These are phyloP conservation scores for Folsomia manolachei DNA, from an alignment of 2,888 invertebrate genomes.

Conservation along the genomic window DNA sequence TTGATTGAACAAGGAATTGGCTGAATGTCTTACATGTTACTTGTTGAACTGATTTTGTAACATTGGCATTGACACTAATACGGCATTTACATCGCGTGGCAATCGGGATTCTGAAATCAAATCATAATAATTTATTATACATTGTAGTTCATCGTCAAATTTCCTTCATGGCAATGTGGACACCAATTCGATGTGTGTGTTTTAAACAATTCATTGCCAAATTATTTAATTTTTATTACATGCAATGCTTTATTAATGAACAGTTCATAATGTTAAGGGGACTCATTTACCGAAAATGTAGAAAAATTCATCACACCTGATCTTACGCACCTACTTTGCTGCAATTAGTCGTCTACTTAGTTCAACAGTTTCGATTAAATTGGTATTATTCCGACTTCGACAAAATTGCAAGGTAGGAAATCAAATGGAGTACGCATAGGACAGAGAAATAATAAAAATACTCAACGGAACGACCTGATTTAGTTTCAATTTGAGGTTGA, in stretches of 20 bases:
- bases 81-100: conserved; percentile 1
- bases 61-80: conserved; percentile 48
- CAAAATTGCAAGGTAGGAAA: background rate
- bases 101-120: background rate
- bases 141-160: too few relatives aligned
- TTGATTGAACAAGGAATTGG: background rate
- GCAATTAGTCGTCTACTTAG: background rate
- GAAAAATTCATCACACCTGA: background rate
- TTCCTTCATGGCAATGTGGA: too few relatives aligned
- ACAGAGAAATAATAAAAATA: too few relatives aligned
- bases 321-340: too few relatives aligned
- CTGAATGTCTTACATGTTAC: background rate
- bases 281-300: background rate
- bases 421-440: too few relatives aligned
- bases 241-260: too few relatives aligned
- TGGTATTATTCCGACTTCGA: background rate
- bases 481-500: background rate
- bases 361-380: background rate
- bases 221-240: too few relatives aligned
- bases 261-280: too few relatives aligned
- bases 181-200: too few relatives aligned
- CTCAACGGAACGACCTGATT: background rate
- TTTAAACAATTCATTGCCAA: too few relatives aligned
- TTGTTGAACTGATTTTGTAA: conserved; percentile 43
- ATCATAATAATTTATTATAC: too few relatives aligned